Evolutionary conservation across 2,113 vertebrate species (phyloP).

Genomic region (Dendrocopos noguchii): DNA sequence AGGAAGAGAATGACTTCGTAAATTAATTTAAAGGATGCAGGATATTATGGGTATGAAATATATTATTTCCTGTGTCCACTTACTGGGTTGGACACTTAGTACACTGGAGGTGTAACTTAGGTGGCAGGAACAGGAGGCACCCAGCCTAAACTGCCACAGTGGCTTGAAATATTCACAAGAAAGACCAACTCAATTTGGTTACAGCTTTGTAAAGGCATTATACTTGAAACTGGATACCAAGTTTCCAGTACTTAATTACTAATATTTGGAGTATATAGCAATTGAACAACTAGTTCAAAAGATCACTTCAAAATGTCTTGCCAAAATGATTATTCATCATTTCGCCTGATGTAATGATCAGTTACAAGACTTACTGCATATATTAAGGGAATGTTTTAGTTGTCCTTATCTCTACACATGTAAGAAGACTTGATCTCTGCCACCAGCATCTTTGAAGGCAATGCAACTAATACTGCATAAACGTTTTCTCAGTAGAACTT

Average conservation of each 20-base stretch:
- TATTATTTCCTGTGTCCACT: too few species aligned
- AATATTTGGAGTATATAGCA: not conserved
- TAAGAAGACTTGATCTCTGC: not conserved
- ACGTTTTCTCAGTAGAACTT: not conserved
- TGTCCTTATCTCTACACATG: not conserved
- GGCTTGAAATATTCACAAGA: not conserved
- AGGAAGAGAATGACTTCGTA: too few species aligned
- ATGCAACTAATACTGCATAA: not conserved
- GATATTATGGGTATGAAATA: too few species aligned
- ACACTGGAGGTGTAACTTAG: too few species aligned
- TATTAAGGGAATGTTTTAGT: not conserved
- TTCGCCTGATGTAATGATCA: not conserved
- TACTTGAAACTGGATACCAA: not conserved
- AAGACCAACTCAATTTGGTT: not conserved
- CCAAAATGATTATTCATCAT: not conserved
- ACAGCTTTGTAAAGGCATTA: not conserved
- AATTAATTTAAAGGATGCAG: too few species aligned
- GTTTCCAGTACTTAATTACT: not conserved
- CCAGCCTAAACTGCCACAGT: not conserved
- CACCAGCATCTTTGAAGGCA: not conserved
- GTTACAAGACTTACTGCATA: not conserved
- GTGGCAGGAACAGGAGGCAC: too few species aligned
- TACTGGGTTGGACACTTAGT: too few species aligned
- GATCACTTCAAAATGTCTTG: not conserved
- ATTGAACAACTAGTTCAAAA: not conserved